phyloP scores from a whole-genome alignment of 2,797 vertebrate genomes.

The Periparus ater region DNA sequence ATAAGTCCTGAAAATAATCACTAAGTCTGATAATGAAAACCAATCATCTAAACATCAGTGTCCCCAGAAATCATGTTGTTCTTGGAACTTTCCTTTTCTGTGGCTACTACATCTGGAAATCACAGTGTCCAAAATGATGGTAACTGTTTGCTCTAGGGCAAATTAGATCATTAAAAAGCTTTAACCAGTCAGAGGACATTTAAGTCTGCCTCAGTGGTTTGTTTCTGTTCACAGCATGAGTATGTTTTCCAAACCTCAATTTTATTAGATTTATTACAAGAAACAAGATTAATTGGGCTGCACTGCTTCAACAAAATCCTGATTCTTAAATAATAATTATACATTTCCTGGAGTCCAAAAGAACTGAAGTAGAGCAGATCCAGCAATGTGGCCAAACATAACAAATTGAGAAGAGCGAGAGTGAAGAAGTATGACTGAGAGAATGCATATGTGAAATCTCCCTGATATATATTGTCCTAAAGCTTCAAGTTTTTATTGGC shows the following conservation, averaged over 20 bases:
- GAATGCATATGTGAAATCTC: neutral
- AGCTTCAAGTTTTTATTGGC: constrained; percentile 2
- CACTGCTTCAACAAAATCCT: neutral
- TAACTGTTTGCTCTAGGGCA: neutral
- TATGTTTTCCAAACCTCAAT: constrained; percentile 18
- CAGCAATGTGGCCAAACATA: constrained; percentile 30
- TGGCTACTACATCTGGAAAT: constrained; percentile 26
- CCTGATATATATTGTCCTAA: neutral
- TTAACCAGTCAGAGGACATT: neutral
- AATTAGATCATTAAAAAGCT: constrained; percentile 14
- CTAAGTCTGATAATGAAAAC: neutral
- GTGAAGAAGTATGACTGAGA: neutral
- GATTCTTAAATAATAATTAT: constrained; percentile 25
- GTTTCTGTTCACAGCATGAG: neutral
- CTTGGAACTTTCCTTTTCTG: constrained; percentile 24
- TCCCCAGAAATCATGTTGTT: neutral
- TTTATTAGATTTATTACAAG: constrained; percentile 37
- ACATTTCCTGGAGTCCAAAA: constrained; percentile 1
- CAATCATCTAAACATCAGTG: neutral
- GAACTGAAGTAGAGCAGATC: neutral
- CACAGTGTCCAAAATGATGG: neutral
- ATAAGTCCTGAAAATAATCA: constrained; percentile 13
- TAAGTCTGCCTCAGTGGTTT: neutral
- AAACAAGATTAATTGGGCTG: constrained; percentile 20
- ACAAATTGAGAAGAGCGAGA: neutral